phyloP scores from a whole-genome alignment of 2,797 vertebrate genomes.

The Triplophysa bombifrons region DNA sequence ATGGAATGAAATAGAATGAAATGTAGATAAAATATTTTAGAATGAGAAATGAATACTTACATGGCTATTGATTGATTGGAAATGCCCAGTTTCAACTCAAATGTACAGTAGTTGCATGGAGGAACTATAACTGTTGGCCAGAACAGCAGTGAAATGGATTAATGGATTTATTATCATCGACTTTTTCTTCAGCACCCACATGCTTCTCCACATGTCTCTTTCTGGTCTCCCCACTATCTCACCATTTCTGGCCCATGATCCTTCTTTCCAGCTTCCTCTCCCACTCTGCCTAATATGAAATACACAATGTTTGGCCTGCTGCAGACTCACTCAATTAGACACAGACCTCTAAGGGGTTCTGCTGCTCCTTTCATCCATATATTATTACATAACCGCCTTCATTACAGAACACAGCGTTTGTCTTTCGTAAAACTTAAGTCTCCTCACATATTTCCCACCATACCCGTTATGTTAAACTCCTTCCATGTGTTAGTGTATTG shows the following conservation, averaged over 20 bases:
- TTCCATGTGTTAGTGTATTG: neutral
- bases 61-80: neutral
- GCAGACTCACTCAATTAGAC: slow-evolving; percentile 43
- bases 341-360: slow-evolving; percentile 32
- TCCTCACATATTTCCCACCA: neutral
- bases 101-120: neutral
- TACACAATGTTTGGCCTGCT: slow-evolving; percentile 37
- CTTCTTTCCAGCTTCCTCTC: neutral
- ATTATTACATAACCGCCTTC: slow-evolving; percentile 51
- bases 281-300: slow-evolving; percentile 20
- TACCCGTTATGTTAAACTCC: slow-evolving; percentile 12
- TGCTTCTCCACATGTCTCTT: slow-evolving; percentile 35
- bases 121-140: slow-evolving; percentile 48
- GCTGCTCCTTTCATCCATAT: slow-evolving; percentile 28
- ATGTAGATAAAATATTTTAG: neutral
- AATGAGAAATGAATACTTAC: neutral
- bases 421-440: slow-evolving; percentile 33
- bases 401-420: slow-evolving; percentile 40
- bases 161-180: slow-evolving; percentile 74
- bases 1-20: neutral
- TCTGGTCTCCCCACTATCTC: neutral
- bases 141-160: slow-evolving; percentile 62
- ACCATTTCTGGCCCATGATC: neutral
- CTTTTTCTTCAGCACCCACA: slow-evolving; percentile 42
- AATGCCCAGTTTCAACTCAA: neutral